Conservation (phyloP, 2,797 vertebrate species). For the Pantherophis vulpinus region DNA sequence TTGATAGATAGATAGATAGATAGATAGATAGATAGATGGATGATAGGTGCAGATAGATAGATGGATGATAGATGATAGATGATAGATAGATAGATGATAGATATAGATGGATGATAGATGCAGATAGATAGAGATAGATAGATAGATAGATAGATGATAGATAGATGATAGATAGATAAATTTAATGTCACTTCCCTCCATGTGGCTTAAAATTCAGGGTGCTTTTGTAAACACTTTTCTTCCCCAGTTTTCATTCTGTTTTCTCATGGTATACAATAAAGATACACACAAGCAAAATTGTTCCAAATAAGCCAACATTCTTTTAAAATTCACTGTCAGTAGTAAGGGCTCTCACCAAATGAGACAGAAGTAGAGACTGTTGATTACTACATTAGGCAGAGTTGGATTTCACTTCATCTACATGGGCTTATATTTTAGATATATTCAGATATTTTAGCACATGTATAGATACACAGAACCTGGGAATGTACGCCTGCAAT, state of each 20-base stretch:
- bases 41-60: too few relatives aligned
- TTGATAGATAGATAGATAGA: constrained; percentile 26
- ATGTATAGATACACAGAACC: constrained; percentile 49
- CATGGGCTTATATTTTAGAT: constrained; percentile 49
- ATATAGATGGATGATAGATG: too few relatives aligned
- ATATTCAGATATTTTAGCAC: constrained; percentile 5
- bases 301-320: constrained; percentile 59
- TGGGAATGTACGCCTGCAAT: constrained; percentile 53
- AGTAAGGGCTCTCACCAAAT: constrained; percentile 64
- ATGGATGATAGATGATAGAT: too few relatives aligned
- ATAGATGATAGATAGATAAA: constrained; percentile 28
- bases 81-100: too few relatives aligned
- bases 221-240: constrained; percentile 35
- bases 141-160: too few relatives aligned
- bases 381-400: constrained; percentile 70
- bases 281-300: constrained; percentile 40
- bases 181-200: constrained; percentile 49
- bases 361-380: constrained; percentile 71
- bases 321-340: constrained; percentile 65
- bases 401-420: constrained; percentile 68
- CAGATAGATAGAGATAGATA: too few relatives aligned
- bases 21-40: too few relatives aligned
- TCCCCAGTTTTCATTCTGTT: constrained; percentile 41
- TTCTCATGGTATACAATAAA: constrained; percentile 56
- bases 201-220: constrained; percentile 48